Conservation (phyloP, 2,888 invertebrate species). For the Acronicta alni region DNA sequence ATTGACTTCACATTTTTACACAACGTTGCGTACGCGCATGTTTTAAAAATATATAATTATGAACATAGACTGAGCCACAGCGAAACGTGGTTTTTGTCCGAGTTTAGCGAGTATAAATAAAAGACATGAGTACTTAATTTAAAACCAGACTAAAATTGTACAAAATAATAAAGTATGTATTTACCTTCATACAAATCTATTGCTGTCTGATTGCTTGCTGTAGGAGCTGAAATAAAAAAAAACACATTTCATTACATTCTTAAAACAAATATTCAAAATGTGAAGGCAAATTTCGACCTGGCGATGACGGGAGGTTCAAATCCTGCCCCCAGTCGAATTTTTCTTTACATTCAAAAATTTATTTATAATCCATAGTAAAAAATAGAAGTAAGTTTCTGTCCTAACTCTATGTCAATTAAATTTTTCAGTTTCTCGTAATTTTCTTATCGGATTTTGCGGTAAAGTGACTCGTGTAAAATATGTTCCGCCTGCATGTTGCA, state of each 20-base stretch:
- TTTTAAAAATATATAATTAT: no score
- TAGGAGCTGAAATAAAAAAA: constrained; percentile 91
- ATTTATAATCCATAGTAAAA: constrained; percentile 10
- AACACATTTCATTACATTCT: constrained; percentile 11
- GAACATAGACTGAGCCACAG: no score
- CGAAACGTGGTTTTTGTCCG: no score
- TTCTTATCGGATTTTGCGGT: constrained; percentile 60
- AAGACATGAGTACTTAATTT: neutral
- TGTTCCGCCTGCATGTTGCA: constrained; percentile 63
- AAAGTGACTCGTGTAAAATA: constrained; percentile 64
- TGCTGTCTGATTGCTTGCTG: constrained; percentile 90
- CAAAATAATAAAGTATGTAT: constrained; percentile 32
- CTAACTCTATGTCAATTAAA: constrained; percentile 30
- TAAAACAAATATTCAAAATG: no score
- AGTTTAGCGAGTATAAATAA: no score
- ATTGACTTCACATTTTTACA: no score
- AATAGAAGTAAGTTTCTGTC: constrained; percentile 32
- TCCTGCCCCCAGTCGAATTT: no score
- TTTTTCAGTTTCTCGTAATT: constrained; percentile 49
- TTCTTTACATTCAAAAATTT: constrained; percentile 1
- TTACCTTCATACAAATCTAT: constrained; percentile 91
- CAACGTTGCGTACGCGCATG: no score
- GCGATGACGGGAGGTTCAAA: no score
- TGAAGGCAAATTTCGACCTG: no score
- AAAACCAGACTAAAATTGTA: neutral